phyloP scores from a whole-genome alignment of 2,888 invertebrate species.

The Chorisops tibialis region DNA sequence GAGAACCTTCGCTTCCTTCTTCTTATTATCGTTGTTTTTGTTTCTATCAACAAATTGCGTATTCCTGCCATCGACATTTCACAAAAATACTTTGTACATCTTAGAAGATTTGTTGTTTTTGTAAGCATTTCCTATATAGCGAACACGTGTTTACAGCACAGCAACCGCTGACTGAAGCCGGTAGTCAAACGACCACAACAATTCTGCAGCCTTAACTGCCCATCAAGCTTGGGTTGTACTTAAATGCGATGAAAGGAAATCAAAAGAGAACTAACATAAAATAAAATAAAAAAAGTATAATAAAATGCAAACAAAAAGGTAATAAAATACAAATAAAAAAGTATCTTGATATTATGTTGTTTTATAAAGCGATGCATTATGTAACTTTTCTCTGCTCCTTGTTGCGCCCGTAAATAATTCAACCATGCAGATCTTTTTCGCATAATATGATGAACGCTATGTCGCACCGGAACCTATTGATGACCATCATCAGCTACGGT shows the following conservation, averaged over 20 bases:
- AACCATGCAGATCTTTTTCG: not conserved
- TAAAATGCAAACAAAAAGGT: too few species aligned
- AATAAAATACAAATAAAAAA: too few species aligned
- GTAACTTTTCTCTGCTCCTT: not conserved
- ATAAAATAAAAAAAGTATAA: too few species aligned
- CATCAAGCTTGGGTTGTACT: not conserved
- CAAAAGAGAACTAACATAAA: not conserved
- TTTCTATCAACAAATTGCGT: not conserved
- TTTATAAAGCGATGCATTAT: not conserved
- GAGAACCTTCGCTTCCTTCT: not conserved
- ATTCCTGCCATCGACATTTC: not conserved
- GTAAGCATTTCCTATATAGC: not conserved
- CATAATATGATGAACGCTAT: not conserved
- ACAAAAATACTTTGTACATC: not conserved
- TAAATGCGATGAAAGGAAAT: not conserved
- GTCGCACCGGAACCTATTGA: conserved; percentile 15
- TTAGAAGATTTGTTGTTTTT: not conserved
- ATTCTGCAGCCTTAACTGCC: not conserved
- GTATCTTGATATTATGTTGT: not conserved
- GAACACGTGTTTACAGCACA: conserved; percentile 27
- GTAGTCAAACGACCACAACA: not conserved
- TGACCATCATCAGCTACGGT: not conserved
- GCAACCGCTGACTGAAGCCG: not conserved
- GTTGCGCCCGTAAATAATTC: not conserved
- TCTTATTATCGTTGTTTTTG: not conserved